phyloP scores from a whole-genome alignment of 1,140 invertebrate species.

The Drosophila murphyi region DNA sequence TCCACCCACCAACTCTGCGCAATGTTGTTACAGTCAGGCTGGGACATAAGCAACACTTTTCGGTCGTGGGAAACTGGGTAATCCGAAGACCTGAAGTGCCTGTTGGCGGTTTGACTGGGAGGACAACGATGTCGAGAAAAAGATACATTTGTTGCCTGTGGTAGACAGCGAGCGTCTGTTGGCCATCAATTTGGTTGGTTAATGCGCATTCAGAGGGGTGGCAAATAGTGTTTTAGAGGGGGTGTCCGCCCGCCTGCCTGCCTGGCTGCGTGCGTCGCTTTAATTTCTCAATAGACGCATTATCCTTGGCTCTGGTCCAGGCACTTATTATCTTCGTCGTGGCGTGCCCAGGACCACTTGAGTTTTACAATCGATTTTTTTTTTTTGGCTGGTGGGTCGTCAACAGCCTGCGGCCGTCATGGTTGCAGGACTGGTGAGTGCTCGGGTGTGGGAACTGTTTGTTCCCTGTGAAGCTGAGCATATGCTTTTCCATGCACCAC shows the following conservation, averaged over 20 bases:
- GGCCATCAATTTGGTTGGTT: slow-evolving; percentile 72
- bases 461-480: slow-evolving; percentile 67
- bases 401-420: slow-evolving; percentile 46
- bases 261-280: slow-evolving; percentile 63
- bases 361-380: slow-evolving; percentile 68
- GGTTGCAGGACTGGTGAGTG: slow-evolving; percentile 11
- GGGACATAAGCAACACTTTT: slow-evolving; percentile 72
- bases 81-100: slow-evolving; percentile 51
- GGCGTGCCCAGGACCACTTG: slow-evolving; percentile 58
- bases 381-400: slow-evolving; percentile 23
- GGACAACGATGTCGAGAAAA: slow-evolving; percentile 36
- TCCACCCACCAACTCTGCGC: slow-evolving; percentile 2
- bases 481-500: slow-evolving; percentile 57
- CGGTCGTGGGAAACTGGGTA: slow-evolving; percentile 67
- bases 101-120: slow-evolving; percentile 66
- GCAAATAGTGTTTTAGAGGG: not conserved
- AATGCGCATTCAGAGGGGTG: slow-evolving; percentile 32
- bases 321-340: slow-evolving; percentile 64
- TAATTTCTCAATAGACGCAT: slow-evolving; percentile 72
- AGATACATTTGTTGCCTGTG: slow-evolving; percentile 78
- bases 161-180: slow-evolving; percentile 76
- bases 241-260: not conserved
- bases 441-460: slow-evolving; percentile 53
- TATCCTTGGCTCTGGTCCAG: slow-evolving; percentile 43
- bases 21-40: slow-evolving; percentile 58